Conservation (phyloP, 2,888 invertebrate species). For the Orthosia incerta region DNA sequence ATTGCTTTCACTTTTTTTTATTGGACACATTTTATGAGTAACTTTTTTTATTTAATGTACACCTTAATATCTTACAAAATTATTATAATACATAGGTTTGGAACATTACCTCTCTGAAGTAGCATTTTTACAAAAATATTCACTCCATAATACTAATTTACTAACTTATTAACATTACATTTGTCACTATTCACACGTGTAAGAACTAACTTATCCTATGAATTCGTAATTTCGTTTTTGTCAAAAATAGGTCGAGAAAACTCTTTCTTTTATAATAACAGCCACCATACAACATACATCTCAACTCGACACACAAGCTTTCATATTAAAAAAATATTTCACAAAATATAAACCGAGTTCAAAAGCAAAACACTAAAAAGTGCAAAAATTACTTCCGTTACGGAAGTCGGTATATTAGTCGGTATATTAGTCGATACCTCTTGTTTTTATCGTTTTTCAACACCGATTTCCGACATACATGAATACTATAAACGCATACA, state of each 20-base stretch:
- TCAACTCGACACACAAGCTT: too few relatives aligned
- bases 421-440: too few relatives aligned
- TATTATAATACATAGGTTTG: slow-evolving; percentile 40
- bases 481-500: too few relatives aligned
- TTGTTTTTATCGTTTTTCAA: too few relatives aligned
- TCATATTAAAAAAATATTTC: too few relatives aligned
- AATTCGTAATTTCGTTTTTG: slow-evolving; percentile 31
- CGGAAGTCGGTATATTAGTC: too few relatives aligned
- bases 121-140: slow-evolving; percentile 38
- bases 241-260: neutral
- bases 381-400: too few relatives aligned
- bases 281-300: neutral
- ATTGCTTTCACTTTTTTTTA: slow-evolving; percentile 5
- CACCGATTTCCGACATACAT: too few relatives aligned
- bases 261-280: neutral
- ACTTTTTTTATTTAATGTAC: neutral
- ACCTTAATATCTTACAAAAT: slow-evolving; percentile 39
- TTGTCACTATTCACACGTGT: slow-evolving; percentile 17
- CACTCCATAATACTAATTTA: slow-evolving; percentile 32
- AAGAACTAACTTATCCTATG: slow-evolving; percentile 12
- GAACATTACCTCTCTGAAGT: slow-evolving; percentile 38
- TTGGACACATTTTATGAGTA: slow-evolving; percentile 3
- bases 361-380: too few relatives aligned
- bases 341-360: too few relatives aligned
- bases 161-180: neutral